Percentiles rank a stretch among this genome's conserved stretches.
These are phyloP conservation scores for Metridium senile DNA, from an alignment of 92 coral and sea anemone genomes.

Conservation along the genomic window DNA sequence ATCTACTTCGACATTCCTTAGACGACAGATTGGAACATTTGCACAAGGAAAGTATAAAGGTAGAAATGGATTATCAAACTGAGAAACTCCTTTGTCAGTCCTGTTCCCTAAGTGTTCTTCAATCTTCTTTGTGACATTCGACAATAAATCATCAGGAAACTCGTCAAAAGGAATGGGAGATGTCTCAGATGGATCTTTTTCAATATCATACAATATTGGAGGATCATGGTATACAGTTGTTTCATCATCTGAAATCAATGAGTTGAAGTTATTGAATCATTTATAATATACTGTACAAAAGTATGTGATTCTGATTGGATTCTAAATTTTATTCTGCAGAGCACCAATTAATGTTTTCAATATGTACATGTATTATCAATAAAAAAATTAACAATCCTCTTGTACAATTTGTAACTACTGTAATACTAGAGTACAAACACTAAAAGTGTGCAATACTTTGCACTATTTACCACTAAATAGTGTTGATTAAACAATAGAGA, in stretches of 20 bases:
- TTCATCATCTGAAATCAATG: constrained; percentile 52
- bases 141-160: constrained; percentile 33
- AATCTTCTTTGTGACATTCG: constrained; percentile 48
- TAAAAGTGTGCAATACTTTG: too few species aligned
- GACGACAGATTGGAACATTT: constrained; percentile 64
- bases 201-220: constrained; percentile 78
- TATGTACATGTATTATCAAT: too few species aligned
- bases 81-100: constrained; percentile 80
- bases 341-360: too few species aligned
- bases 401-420: too few species aligned
- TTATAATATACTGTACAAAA: background rate
- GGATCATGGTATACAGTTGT: constrained; percentile 54
- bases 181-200: constrained; percentile 73
- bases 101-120: constrained; percentile 72
- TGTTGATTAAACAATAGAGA: too few species aligned
- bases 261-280: background rate
- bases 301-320: too few species aligned
- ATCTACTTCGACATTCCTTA: constrained; percentile 46
- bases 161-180: constrained; percentile 59
- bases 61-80: constrained; percentile 80
- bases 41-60: constrained; percentile 87
- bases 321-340: too few species aligned
- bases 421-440: too few species aligned
- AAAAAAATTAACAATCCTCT: too few species aligned
- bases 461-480: too few species aligned